These are phyloP conservation scores for Shargacucullia verbasci DNA, from an alignment of 2,888 invertebrate genomes.

Conservation along the genomic window DNA sequence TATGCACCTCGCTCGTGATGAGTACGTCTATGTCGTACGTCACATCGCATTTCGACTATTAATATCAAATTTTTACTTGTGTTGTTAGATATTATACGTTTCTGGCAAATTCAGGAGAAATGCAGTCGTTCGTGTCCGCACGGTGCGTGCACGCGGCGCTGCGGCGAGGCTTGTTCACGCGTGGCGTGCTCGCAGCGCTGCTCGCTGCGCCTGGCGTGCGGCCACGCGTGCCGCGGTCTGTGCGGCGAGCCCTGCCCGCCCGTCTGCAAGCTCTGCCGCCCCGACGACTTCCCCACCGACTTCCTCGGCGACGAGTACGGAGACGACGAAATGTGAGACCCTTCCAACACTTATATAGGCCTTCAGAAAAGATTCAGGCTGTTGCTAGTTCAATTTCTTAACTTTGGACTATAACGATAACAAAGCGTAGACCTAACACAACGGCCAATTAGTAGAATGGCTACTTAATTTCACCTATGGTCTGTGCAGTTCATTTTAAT, in stretches of 20 bases:
- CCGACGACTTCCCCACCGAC: slow-evolving; percentile 80
- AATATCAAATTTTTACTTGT: no score
- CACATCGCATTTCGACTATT: no score
- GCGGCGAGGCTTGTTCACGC: slow-evolving; percentile 82
- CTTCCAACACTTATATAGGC: neutral
- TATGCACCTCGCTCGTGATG: no score
- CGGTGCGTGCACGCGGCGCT: slow-evolving; percentile 79
- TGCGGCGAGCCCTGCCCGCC: slow-evolving; percentile 92
- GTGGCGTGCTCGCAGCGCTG: slow-evolving; percentile 83
- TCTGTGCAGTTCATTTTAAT: no score
- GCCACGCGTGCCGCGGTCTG: slow-evolving; percentile 91
- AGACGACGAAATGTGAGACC: slow-evolving; percentile 81
- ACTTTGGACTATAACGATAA: no score
- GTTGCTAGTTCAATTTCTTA: no score
- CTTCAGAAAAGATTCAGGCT: neutral
- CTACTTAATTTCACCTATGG: no score
- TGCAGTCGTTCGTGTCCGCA: slow-evolving; percentile 85
- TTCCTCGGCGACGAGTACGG: slow-evolving; percentile 79
- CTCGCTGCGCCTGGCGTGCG: slow-evolving; percentile 78
- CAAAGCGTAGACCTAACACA: no score
- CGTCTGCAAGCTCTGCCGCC: slow-evolving; percentile 89
- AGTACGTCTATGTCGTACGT: no score
- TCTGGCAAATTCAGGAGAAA: slow-evolving; percentile 65
- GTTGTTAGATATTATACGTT: no score
- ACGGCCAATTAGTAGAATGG: no score